phyloP scores from a whole-genome alignment of 2,113 vertebrate genomes.

The Pycnonotus jocosus region DNA sequence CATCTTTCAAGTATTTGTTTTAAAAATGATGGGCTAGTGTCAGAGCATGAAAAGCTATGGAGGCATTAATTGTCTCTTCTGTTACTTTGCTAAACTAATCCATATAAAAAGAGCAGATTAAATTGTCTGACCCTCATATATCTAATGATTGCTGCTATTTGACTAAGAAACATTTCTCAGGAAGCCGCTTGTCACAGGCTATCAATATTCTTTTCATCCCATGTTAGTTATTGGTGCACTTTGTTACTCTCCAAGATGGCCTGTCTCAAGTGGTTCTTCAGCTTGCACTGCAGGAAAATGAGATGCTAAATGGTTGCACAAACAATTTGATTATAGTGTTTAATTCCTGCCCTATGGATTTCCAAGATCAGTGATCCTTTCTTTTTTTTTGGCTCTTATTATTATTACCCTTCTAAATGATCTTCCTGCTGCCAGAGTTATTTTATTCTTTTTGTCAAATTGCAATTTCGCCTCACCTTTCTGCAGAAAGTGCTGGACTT shows the following conservation, averaged over 20 bases:
- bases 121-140: constrained; percentile 89
- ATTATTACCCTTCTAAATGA: constrained; percentile 53
- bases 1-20: constrained; percentile 39
- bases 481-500: background rate
- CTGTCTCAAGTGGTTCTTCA: constrained; percentile 76
- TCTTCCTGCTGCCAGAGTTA: constrained; percentile 14
- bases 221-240: constrained; percentile 80
- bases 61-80: constrained; percentile 79
- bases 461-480: background rate
- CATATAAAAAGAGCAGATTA: constrained; percentile 89
- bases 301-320: constrained; percentile 75
- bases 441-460: constrained; percentile 27
- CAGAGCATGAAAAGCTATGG: constrained; percentile 70
- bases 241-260: constrained; percentile 75
- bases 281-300: constrained; percentile 65
- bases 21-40: constrained; percentile 56
- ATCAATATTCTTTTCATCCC: constrained; percentile 86
- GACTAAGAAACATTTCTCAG: constrained; percentile 83
- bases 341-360: constrained; percentile 77
- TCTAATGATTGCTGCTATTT: constrained; percentile 90
- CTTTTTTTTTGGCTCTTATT: constrained; percentile 50
- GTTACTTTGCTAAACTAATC: constrained; percentile 82
- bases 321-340: constrained; percentile 77
- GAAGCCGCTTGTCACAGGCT: constrained; percentile 79
- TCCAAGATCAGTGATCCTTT: constrained; percentile 64